These are phyloP conservation scores for Vulpes vulpes DNA, from an alignment of 2,113 vertebrate species.

Conservation along the genomic window DNA sequence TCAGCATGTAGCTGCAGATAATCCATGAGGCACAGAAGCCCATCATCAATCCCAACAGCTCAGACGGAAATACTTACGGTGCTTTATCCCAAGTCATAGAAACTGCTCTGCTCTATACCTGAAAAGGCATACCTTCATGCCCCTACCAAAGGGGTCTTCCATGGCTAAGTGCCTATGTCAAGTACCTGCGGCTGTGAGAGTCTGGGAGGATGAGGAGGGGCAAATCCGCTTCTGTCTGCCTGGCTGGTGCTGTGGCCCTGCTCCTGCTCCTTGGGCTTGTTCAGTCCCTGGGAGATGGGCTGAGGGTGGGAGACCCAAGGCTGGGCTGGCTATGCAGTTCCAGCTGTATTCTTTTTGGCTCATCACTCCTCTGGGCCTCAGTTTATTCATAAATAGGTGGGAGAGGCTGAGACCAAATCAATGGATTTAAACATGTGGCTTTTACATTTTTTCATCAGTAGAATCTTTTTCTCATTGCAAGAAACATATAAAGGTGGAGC, in stretches of 20 bases:
- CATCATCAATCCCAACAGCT: background rate
- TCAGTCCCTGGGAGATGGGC: background rate
- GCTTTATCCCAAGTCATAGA: background rate
- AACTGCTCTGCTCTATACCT: background rate
- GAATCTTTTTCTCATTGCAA: background rate
- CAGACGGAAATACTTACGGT: background rate
- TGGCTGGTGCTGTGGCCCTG: accelerated
- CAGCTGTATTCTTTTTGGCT: background rate
- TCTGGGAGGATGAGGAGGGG: background rate
- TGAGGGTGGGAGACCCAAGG: background rate
- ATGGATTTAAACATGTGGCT: background rate
- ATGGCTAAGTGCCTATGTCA: background rate
- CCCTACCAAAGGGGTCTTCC: background rate
- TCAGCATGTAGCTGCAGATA: background rate
- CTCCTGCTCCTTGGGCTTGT: background rate
- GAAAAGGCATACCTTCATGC: background rate
- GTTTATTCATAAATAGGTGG: background rate
- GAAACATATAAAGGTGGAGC: background rate
- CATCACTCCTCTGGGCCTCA: background rate
- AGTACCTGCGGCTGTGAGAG: background rate
- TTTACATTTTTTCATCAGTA: background rate
- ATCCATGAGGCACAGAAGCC: background rate
- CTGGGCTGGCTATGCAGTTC: accelerated
- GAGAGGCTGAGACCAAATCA: background rate
- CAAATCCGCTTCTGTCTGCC: background rate